Base-by-base conservation (phyloP, 2,797 vertebrate genomes). In the Chelon auratus region DNA sequence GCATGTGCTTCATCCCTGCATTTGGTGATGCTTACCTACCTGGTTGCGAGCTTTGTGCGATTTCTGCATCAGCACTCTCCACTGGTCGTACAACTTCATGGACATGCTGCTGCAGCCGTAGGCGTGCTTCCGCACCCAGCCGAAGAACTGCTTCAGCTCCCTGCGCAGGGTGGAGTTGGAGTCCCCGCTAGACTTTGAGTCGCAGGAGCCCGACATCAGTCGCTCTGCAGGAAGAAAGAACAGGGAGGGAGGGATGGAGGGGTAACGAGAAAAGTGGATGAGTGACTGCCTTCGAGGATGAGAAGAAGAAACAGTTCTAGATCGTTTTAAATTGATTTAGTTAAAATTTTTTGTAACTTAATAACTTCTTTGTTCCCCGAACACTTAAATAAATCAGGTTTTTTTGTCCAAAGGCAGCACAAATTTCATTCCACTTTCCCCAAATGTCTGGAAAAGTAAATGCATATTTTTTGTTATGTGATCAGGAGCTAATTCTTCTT, bases 1-100 rank as follows among this genome's bases (percentile, higher is more conserved):
- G 54, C n/a, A 5, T 36, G 43, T 56, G 63, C 30, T 52, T 72
- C 56, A 53, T 62, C 69, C 50, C 62, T 64, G 73, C 81, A 26
- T 11, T 67, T 70, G 40, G 83, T 64, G 93, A 93, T 92, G 85
- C 94, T 95, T 95, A 94, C 94, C 94, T 95, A 97, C 97, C 96
- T 97, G 98, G 96, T 99, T 97, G 93, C 97, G 96, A 76, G 96
- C 92, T 95, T 98, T 99, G 93, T 98, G 97, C 33, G 97, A 97
- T 91, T 99, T 99, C 94, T 99, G 98, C 95, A 99, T 96, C 94
- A 97, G 96, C 82, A 97, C 97, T 40, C 98, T 93, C 98, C 98
- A 99, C 94, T 99, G 98, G 95, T 99, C 98, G 36, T 99, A 99
- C 62, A 98, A 92, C 84, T 99, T 99, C 95, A 99, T 98, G 93